phyloP scores from a whole-genome alignment of 2,888 invertebrate genomes.

The Meiosimyza decipiens region DNA sequence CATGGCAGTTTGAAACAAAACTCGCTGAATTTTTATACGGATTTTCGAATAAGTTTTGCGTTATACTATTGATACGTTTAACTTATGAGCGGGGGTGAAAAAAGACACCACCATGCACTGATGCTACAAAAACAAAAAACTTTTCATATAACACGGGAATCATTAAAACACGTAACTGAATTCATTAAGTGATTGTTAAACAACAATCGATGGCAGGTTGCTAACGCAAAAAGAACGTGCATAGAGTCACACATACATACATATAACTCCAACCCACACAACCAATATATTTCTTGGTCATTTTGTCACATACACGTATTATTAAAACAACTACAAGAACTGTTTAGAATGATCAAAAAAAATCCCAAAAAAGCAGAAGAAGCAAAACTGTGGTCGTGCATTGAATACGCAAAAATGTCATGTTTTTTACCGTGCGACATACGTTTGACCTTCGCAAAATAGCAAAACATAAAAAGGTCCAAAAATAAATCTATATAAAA shows the following conservation, averaged over 20 bases:
- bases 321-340: conserved; percentile 12
- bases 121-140: not conserved
- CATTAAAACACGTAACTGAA: conserved; percentile 16
- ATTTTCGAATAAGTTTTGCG: not conserved
- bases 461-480: not conserved
- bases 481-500: not conserved
- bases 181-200: conserved; percentile 4
- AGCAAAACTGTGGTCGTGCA: conserved; percentile 35
- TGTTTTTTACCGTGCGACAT: conserved; percentile 8
- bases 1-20: conserved; percentile 40
- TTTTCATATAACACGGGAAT: not conserved
- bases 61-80: conserved; percentile 19
- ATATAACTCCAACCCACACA: not conserved
- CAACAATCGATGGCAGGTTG: conserved; percentile 4
- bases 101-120: not conserved
- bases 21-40: not conserved
- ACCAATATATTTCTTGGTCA: not conserved
- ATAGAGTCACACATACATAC: too few species aligned
- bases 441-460: not conserved
- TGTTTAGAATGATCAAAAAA: not conserved
- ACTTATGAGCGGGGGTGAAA: not conserved
- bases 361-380: conserved; percentile 14
- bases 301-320: not conserved
- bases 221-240: too few species aligned
- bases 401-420: conserved; percentile 33